These are phyloP conservation scores for Agonopterix alstromeriana DNA, from an alignment of 2,888 invertebrate genomes.

Conservation along the genomic window DNA sequence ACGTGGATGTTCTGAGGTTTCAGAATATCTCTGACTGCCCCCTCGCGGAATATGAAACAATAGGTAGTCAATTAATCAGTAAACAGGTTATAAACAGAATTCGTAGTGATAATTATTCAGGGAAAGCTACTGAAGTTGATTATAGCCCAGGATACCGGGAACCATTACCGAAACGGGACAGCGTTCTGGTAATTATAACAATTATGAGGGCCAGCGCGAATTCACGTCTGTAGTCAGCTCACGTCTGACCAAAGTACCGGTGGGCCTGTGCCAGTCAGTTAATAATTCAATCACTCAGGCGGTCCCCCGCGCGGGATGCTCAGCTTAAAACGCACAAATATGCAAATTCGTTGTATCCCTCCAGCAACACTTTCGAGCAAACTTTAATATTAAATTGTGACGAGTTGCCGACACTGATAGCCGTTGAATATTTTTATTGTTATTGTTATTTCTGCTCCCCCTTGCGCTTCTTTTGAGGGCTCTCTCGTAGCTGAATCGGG, in stretches of 20 bases:
- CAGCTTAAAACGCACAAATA: constrained; percentile 56
- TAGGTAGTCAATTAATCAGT: too few species aligned
- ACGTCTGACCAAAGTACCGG: constrained; percentile 45
- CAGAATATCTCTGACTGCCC: too few species aligned
- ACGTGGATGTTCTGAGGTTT: too few species aligned
- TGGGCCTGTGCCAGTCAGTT: constrained; percentile 47
- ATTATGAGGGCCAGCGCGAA: constrained; percentile 36
- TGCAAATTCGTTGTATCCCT: constrained; percentile 44
- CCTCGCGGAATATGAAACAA: too few species aligned
- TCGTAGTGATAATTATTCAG: background rate
- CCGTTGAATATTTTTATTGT: constrained; percentile 24
- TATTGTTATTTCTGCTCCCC: background rate
- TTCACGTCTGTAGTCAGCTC: constrained; percentile 41
- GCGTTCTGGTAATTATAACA: constrained; percentile 45
- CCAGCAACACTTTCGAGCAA: constrained; percentile 33
- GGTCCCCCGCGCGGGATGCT: constrained; percentile 25
- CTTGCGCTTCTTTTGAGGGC: background rate
- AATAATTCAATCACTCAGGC: constrained; percentile 67
- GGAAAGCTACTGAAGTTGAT: constrained; percentile 5
- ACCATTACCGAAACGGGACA: constrained; percentile 40
- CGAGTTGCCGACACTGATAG: constrained; percentile 31
- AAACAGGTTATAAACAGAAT: too few species aligned
- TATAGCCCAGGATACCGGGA: constrained; percentile 12
- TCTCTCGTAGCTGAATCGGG: too few species aligned
- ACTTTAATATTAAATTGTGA: constrained; percentile 53